Percentiles rank a stretch among this genome's conserved stretches.
These are phyloP conservation scores for Microtus richardsoni DNA, from an alignment of 2,113 vertebrate genomes.

Conservation along the genomic window DNA sequence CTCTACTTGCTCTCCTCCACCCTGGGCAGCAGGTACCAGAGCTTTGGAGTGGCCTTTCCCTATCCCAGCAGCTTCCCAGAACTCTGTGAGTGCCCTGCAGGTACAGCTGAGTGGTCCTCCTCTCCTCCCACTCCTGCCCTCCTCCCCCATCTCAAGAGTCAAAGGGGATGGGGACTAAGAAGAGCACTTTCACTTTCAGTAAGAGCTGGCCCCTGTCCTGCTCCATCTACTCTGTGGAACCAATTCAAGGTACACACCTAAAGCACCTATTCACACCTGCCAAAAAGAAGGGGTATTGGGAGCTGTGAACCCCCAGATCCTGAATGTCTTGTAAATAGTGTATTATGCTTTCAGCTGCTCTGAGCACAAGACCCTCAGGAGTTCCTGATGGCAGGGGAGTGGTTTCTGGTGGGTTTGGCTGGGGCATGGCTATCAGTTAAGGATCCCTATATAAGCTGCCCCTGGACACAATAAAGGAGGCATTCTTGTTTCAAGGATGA, in stretches of 20 bases:
- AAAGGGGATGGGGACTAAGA: neutral
- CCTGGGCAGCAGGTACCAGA: neutral
- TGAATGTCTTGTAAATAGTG: too few species aligned
- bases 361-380: too few species aligned
- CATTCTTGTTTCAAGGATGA: too few species aligned
- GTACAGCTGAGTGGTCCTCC: neutral
- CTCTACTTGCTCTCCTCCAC: neutral
- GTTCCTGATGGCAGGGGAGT: too few species aligned
- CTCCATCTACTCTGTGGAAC: neutral
- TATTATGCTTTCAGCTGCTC: too few species aligned
- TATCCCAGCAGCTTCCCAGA: neutral
- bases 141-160: neutral
- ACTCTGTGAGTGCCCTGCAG: neutral
- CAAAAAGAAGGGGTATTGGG: neutral
- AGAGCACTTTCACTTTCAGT: rapidly evolving
- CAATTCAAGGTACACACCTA: neutral
- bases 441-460: too few species aligned
- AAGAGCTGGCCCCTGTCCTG: neutral
- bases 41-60: neutral
- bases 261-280: neutral
- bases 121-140: neutral
- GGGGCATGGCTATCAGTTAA: too few species aligned
- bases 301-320: too few species aligned
- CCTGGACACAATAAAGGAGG: too few species aligned
- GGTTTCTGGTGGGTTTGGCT: too few species aligned